A percentile compares a stretch with the other conserved stretches of the same genome.
Conservation (phyloP, 2,113 vertebrate genomes). For the Chrysochloris asiatica region DNA sequence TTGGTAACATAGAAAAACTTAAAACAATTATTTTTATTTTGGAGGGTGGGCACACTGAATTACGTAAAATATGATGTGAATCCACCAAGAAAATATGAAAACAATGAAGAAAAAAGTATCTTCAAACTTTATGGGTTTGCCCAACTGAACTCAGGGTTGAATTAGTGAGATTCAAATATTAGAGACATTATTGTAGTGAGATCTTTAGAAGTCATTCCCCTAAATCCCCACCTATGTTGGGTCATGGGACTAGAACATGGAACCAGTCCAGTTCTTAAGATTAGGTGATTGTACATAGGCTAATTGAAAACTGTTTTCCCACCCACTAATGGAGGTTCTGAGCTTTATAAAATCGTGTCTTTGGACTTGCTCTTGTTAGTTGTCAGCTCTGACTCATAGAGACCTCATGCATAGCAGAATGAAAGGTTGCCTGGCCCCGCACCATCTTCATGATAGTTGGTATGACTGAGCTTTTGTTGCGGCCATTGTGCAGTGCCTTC, state of each 20-base stretch:
- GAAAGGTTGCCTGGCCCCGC: background rate
- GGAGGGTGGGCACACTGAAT: constrained; percentile 44
- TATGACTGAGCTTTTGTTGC: background rate
- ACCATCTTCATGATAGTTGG: background rate
- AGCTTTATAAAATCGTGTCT: background rate
- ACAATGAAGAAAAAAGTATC: background rate
- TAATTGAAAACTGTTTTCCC: background rate
- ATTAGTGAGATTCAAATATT: background rate
- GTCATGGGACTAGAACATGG: background rate
- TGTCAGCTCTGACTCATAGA: background rate
- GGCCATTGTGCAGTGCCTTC: background rate
- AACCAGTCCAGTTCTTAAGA: background rate
- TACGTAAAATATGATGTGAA: constrained; percentile 5
- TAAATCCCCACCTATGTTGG: background rate
- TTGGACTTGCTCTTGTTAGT: background rate
- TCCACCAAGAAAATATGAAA: constrained; percentile 22
- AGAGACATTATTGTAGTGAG: background rate
- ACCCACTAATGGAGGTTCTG: background rate
- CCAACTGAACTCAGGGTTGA: background rate
- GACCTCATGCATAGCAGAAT: background rate
- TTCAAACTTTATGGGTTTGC: background rate
- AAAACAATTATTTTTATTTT: constrained; percentile 72
- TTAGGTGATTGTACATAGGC: background rate
- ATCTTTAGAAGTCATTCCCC: constrained; percentile 20
- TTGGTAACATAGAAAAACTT: constrained; percentile 70